These are phyloP conservation scores for Teleopsis dalmanni DNA, from an alignment of 1,140 invertebrate genomes.

Conservation along the genomic window DNA sequence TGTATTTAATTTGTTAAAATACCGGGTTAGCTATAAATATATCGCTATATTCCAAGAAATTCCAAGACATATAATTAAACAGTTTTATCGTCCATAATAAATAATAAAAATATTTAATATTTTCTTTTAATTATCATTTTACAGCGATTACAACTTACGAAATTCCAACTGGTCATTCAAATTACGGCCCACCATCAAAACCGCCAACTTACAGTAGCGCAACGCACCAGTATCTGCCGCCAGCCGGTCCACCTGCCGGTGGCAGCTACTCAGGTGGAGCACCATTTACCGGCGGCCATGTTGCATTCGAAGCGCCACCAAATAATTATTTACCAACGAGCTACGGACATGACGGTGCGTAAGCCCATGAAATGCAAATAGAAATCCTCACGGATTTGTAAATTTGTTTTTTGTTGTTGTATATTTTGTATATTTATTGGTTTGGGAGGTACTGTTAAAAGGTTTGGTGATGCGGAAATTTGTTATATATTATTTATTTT, in stretches of 20 bases:
- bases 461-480: not conserved
- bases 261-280: conserved; percentile 26
- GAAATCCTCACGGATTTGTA: not conserved
- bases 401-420: not conserved
- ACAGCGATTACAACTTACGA: conserved; percentile 40
- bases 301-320: conserved; percentile 35
- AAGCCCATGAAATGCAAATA: conserved; percentile 6
- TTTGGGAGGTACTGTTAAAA: not conserved
- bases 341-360: conserved; percentile 42
- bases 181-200: conserved; percentile 40
- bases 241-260: conserved; percentile 26
- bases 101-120: too few relatives aligned
- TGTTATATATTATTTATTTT: not conserved
- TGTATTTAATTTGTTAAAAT: too few relatives aligned
- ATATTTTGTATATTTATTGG: not conserved
- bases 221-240: conserved; percentile 38
- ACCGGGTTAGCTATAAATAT: too few relatives aligned
- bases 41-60: too few relatives aligned
- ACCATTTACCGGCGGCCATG: conserved; percentile 32
- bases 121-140: too few relatives aligned
- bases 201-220: conserved; percentile 37
- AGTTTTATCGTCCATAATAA: too few relatives aligned
- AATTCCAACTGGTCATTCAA: conserved; percentile 34
- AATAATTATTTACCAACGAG: conserved; percentile 38
- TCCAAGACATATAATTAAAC: too few relatives aligned